Base-by-base conservation (phyloP, 2,888 invertebrate species). In the Eupeodes luniger region DNA sequence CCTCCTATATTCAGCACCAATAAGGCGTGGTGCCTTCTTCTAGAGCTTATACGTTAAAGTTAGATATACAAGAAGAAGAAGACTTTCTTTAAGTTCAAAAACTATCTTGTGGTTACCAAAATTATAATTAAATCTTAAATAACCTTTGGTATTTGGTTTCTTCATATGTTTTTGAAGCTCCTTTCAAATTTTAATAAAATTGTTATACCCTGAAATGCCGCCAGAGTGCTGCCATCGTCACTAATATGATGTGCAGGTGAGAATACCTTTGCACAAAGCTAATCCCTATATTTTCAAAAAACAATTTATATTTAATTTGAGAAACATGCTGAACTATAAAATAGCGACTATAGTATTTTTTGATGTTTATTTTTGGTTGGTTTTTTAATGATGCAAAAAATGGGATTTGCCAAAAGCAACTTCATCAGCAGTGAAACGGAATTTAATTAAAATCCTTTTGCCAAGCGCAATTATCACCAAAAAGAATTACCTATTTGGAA, bases 381-480 rank as follows among this genome's bases (percentile, higher is more conserved):
- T 36, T 49, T 34, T 51, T 34, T 2, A 14, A 10, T 64, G 16
- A 47, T 10, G 49, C 34, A 51, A 34, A 49, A 16, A 67, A 51
- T 51, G n/a, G n/a, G 16, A 67, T 36, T 67, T 36, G 16, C 51
- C 34, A 11, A 67, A 34, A 16, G 67, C 67, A 67, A 67, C 51
- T 53, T 51, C 51, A 67, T 67, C 51, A 51, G 34, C 51, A 67
- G 36, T 16, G n/a, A 51, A 67, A 67, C 16, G 36, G 34, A 67
- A 36, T 51, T 67, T 53, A 67, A 67, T 53, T 67, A 16, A 67
- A 67, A 53, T 51, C 51, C 51, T 51, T 27, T 67, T 67, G 51
- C 51, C 67, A 51, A 67, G 0, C 51, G 36, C n/a, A 16, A 67
- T 67, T 67, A 67, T 67, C 67, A 36, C 11, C n/a, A 36, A 67